phyloP scores from a whole-genome alignment of 2,888 invertebrate species.

The Crepidodera aurea region DNA sequence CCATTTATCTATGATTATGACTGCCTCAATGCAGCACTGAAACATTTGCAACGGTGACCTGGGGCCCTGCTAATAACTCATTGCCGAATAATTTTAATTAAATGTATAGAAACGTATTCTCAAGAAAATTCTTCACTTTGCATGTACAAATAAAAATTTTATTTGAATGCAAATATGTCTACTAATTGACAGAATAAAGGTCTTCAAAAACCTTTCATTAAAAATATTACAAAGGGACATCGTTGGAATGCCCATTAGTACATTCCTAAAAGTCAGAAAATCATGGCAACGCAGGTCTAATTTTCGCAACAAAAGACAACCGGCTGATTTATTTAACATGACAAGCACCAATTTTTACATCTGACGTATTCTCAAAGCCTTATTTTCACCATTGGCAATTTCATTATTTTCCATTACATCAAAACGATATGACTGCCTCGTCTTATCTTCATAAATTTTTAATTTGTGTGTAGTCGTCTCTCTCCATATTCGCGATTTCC shows the following conservation, averaged over 20 bases:
- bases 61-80: no score
- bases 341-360: slow-evolving; percentile 35
- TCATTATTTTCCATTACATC: slow-evolving; percentile 36
- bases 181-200: background rate
- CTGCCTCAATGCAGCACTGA: no score
- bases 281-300: slow-evolving; percentile 13
- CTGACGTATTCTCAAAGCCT: slow-evolving; percentile 34
- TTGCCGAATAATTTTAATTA: no score
- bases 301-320: slow-evolving; percentile 28
- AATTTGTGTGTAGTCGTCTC: slow-evolving; percentile 39
- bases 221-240: slow-evolving; percentile 7
- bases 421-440: slow-evolving; percentile 37
- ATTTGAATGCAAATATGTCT: no score
- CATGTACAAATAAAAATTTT: no score
- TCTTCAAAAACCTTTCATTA: background rate
- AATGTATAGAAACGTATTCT: no score
- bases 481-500: slow-evolving; percentile 36
- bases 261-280: slow-evolving; percentile 20
- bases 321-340: slow-evolving; percentile 30
- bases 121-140: no score
- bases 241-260: slow-evolving; percentile 18
- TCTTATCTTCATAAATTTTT: slow-evolving; percentile 39
- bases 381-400: slow-evolving; percentile 34
- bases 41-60: no score
- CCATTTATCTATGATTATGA: no score